Evolutionary conservation across 2,113 vertebrate species (phyloP).

Genomic region (Bubo scandiacus): DNA sequence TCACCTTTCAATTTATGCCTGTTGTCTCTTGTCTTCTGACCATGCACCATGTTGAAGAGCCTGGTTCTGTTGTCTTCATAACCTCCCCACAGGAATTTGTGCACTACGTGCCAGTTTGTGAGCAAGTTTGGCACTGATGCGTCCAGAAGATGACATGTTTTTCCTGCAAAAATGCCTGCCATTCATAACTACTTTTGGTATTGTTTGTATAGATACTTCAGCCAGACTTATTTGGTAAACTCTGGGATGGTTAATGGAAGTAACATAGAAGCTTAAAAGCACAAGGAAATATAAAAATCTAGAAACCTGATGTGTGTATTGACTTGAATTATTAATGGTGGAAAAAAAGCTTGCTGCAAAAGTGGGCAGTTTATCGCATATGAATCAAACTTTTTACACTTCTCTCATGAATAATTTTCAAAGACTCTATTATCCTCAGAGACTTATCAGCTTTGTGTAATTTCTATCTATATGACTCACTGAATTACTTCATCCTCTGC

Average conservation of each 20-base stretch:
- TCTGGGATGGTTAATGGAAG: not conserved
- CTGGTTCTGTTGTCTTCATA: not conserved
- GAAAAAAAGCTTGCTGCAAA: not conserved
- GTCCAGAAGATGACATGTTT: not conserved
- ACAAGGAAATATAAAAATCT: not conserved
- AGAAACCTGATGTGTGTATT: not conserved
- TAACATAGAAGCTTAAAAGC: not conserved
- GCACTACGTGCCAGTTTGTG: not conserved
- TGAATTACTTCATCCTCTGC: not conserved
- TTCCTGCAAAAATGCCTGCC: not conserved
- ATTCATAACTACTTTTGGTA: not conserved
- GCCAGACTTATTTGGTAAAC: not conserved
- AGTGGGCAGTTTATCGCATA: not conserved
- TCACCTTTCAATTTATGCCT: not conserved
- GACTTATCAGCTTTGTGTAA: not conserved
- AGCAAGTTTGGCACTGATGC: not conserved
- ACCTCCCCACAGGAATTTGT: not conserved
- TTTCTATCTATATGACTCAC: not conserved
- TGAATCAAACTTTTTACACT: slow-evolving; percentile 4
- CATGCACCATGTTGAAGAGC: not conserved
- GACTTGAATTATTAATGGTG: not conserved
- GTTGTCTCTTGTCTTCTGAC: not conserved
- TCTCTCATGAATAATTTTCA: slow-evolving; percentile 1
- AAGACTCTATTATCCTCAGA: not conserved
- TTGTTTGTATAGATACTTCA: not conserved